Base-by-base conservation (phyloP, 2,888 invertebrate genomes). In the Odontomyia ornata region DNA sequence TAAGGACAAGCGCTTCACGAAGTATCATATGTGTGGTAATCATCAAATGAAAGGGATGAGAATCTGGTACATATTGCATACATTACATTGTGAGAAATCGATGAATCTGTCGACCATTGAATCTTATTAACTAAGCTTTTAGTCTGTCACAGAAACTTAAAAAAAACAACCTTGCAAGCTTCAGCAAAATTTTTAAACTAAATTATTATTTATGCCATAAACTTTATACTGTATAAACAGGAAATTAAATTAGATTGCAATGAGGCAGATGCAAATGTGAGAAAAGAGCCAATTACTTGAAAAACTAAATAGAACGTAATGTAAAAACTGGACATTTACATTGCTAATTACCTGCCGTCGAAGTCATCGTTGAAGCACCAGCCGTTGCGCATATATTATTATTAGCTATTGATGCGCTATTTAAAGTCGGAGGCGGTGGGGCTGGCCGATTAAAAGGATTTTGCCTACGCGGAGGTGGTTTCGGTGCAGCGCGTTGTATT, bases 361-460 rank as follows among this genome's bases (percentile, higher is more conserved):
- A 27, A 69, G 76, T 25, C 27, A 30, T 43, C 27, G 79, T 18
- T 15, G 79, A 69, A 56, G 78, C 79, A 62, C 78, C 80, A 77
- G 77, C 76, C 78, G 79, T 57, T 73, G 79, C 75, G 76, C 78
- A 28, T 30, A 57, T 21, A 64, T 75, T 75, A 64, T 73, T 73
- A 73, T 73, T 73, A 60, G 43, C 73, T 57, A 73, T 13, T 7
- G 73, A 72, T 7, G 72, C 7, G 18, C 15, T 30, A 76, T 57
- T 83, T 81, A 3, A 81, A 79, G 76, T 80, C 79, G 86, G 85
- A 13, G 83, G 81, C 57, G 85, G 83, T 0, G 86, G 86, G 27
- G 86, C 84, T 30, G 84, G 85, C n/a, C 90, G 90, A 86, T 95
- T 94, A 83, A 95, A 95, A 1, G 95, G 95, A 86, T 95, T 95